Evolutionary conservation across 2,797 vertebrate genomes (phyloP).

Genomic region (Tamandua tetradactyla): DNA sequence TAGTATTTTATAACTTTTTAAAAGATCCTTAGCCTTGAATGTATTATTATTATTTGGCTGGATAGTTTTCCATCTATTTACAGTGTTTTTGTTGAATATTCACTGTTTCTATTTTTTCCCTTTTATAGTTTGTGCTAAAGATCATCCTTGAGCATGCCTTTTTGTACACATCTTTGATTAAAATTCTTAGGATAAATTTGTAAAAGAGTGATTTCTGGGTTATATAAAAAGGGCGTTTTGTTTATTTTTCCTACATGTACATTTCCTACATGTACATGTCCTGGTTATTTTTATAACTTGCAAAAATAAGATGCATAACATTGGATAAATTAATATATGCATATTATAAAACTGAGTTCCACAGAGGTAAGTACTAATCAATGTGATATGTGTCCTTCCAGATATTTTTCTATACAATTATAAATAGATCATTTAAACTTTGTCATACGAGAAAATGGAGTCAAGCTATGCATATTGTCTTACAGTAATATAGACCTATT

Average conservation of each 20-base stretch:
- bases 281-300: conserved; percentile 45
- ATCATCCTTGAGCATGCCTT: background rate
- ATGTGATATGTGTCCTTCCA: background rate
- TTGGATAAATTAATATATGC: background rate
- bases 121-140: conserved; percentile 18
- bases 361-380: background rate
- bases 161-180: conserved; percentile 45
- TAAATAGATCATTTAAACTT: background rate
- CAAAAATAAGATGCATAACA: background rate
- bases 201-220: background rate
- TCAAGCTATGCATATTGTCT: background rate
- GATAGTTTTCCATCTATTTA: conserved; percentile 12
- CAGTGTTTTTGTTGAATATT: background rate
- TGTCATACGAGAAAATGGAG: conserved; percentile 4
- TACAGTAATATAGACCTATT: background rate
- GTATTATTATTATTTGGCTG: conserved; percentile 7
- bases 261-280: conserved; percentile 30
- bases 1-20: background rate
- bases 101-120: background rate
- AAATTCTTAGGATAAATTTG: conserved; percentile 22
- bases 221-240: conserved; percentile 2
- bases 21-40: conserved; percentile 9
- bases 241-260: background rate
- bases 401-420: background rate
- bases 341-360: background rate